Conservation (phyloP, 2,113 vertebrate genomes). For the Nanorana parkeri region DNA sequence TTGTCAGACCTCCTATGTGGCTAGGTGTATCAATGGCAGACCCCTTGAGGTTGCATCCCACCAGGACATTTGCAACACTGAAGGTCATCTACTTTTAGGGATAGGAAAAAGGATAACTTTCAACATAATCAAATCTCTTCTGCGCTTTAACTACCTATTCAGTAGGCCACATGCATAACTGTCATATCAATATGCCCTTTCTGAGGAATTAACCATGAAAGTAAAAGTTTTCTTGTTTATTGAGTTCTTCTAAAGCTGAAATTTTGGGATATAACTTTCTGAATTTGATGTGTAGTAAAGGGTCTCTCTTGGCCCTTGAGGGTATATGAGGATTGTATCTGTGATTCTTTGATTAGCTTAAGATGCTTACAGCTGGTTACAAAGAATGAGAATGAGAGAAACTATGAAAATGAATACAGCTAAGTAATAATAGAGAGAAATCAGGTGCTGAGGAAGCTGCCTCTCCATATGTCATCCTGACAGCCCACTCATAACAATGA, state of each 20-base stretch:
- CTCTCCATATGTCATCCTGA: slow-evolving; percentile 54
- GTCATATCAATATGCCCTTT: not conserved
- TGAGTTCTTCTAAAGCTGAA: not conserved
- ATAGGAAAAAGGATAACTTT: no score
- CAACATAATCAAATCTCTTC: no score
- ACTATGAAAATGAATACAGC: slow-evolving; percentile 39
- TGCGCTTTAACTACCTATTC: no score
- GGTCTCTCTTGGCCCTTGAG: slow-evolving; percentile 25
- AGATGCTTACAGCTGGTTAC: slow-evolving; percentile 26
- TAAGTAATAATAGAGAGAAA: slow-evolving; percentile 51
- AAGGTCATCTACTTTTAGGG: no score
- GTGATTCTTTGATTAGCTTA: slow-evolving; percentile 45
- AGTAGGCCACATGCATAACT: no score
- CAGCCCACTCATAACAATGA: slow-evolving; percentile 56
- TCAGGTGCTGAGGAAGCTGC: slow-evolving; percentile 34
- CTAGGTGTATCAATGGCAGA: no score
- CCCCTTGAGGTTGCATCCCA: no score
- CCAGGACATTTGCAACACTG: no score
- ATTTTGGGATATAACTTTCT: not conserved
- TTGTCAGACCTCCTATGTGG: no score
- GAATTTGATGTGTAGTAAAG: slow-evolving; percentile 5
- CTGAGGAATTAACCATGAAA: not conserved
- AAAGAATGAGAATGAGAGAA: slow-evolving; percentile 28
- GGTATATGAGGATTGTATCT: slow-evolving; percentile 28
- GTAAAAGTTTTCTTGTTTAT: slow-evolving; percentile 19